A percentile compares a stretch with the other conserved stretches of the same genome.
Conservation (phyloP, 2,113 vertebrate genomes). For the Forbesichthys papilliferus region DNA sequence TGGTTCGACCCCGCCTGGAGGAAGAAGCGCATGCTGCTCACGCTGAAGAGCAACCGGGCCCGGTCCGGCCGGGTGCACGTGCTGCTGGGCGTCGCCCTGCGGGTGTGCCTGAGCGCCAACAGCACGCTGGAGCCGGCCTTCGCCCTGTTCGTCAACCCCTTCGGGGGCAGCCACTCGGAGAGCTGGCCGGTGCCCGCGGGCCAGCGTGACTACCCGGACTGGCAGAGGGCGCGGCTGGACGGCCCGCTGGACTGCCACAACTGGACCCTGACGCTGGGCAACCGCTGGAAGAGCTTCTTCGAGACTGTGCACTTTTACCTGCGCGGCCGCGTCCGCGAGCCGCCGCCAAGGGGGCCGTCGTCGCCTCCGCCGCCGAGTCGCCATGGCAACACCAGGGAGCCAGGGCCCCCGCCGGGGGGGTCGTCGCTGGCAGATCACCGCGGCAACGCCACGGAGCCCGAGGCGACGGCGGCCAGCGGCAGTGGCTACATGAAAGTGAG, state of each 20-base stretch:
- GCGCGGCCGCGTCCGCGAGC: constrained; percentile 86
- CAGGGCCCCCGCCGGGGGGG: constrained; percentile 42
- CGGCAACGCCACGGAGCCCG: constrained; percentile 82
- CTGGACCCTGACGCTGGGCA: constrained; percentile 94
- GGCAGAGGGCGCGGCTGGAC: constrained; percentile 92
- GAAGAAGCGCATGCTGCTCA: constrained; percentile 96
- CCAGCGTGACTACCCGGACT: constrained; percentile 90
- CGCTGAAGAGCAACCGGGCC: constrained; percentile 96
- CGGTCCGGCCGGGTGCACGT: constrained; percentile 91
- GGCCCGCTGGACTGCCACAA: constrained; percentile 93
- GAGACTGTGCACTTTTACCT: constrained; percentile 98
- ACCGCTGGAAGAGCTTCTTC: constrained; percentile 98
- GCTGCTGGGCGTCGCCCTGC: constrained; percentile 88
- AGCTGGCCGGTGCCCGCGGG: constrained; percentile 96
- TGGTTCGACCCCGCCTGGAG: constrained; percentile 98
- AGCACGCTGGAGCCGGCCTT: constrained; percentile 92
- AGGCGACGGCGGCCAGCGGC: constrained; percentile 82
- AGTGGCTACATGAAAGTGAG: constrained; percentile 96
- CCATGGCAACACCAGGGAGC: constrained; percentile 66
- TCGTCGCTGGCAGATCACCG: constrained; percentile 74
- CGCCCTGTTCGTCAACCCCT: constrained; percentile 95
- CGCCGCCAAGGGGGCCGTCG: constrained; percentile 18
- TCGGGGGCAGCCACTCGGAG: constrained; percentile 96
- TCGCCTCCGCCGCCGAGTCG: constrained; percentile 29
- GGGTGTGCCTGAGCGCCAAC: constrained; percentile 96